Evolutionary conservation across 2,797 vertebrate species (phyloP).

Genomic region (Synaphobranchus kaupii): DNA sequence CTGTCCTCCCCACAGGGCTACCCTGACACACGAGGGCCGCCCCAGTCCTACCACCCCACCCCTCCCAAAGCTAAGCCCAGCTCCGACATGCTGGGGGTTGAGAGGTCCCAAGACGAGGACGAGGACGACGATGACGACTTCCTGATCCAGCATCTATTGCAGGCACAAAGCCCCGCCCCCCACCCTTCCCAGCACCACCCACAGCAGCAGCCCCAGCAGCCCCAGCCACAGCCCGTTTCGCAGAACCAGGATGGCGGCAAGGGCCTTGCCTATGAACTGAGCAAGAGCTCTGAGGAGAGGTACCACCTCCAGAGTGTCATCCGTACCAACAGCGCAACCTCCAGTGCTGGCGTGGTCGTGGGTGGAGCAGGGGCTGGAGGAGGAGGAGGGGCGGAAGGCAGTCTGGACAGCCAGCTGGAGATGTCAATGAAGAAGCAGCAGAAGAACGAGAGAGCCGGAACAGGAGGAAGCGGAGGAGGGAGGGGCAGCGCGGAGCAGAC

Average conservation of each 20-base stretch:
- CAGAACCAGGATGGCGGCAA: slow-evolving; percentile 75
- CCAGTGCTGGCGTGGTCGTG: slow-evolving; percentile 66
- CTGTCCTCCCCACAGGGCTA: slow-evolving; percentile 82
- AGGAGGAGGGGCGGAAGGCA: slow-evolving; percentile 58
- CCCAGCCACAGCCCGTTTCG: slow-evolving; percentile 66
- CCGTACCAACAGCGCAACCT: slow-evolving; percentile 83
- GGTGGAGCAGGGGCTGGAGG: slow-evolving; percentile 64
- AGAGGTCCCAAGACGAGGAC: slow-evolving; percentile 74
- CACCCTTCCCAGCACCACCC: slow-evolving; percentile 73
- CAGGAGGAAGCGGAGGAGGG: slow-evolving; percentile 66
- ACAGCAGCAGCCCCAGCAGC: slow-evolving; percentile 66
- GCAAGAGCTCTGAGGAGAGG: slow-evolving; percentile 84
- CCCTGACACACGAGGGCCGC: slow-evolving; percentile 72
- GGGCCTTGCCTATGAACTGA: slow-evolving; percentile 81
- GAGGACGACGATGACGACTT: slow-evolving; percentile 84
- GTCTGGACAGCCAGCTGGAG: slow-evolving; percentile 85
- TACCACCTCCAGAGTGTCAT: slow-evolving; percentile 95
- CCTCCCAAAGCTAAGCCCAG: slow-evolving; percentile 74
- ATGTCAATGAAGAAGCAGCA: slow-evolving; percentile 86
- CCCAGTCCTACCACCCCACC: slow-evolving; percentile 75
- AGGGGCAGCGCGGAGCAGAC: slow-evolving; percentile 69
- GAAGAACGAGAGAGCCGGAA: slow-evolving; percentile 78
- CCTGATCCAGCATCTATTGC: slow-evolving; percentile 89
- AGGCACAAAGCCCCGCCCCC: slow-evolving; percentile 83
- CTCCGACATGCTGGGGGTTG: slow-evolving; percentile 75